Percentiles rank a stretch among this genome's conserved stretches.
phyloP scores from a whole-genome alignment of 2,113 vertebrate genomes.

The Sialia sialis region DNA sequence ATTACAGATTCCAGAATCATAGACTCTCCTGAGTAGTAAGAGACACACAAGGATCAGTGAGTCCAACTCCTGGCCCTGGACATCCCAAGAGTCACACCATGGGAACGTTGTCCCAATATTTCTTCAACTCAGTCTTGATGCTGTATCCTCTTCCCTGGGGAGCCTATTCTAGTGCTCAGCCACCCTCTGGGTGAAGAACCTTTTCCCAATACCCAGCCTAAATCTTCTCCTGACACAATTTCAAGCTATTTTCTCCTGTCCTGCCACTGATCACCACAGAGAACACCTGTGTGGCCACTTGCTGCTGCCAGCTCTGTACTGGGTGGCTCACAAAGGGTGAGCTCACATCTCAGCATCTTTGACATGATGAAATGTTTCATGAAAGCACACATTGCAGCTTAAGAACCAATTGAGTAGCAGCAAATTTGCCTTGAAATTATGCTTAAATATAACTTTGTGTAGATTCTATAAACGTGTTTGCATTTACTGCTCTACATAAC shows the following conservation, averaged over 20 bases:
- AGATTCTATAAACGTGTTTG: background rate
- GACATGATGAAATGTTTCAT: background rate
- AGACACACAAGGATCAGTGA: fast-evolving
- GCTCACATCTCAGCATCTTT: background rate
- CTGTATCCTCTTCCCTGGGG: no score
- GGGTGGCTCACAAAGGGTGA: background rate
- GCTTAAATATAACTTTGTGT: background rate
- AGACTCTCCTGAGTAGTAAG: background rate
- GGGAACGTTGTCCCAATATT: background rate
- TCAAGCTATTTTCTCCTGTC: no score
- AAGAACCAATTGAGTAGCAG: fast-evolving
- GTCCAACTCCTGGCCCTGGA: no score
- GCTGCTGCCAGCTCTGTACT: fast-evolving
- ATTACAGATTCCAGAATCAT: no score
- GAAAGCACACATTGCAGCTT: background rate
- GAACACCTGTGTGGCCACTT: no score
- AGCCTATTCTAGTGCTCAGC: background rate
- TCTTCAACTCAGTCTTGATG: background rate
- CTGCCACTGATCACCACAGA: background rate
- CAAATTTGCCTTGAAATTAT: background rate
- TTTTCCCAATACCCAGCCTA: background rate
- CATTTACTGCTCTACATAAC: background rate
- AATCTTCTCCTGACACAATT: background rate
- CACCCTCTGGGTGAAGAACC: background rate
- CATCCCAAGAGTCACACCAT: background rate